A percentile compares a stretch with the other conserved stretches of the same genome.
These are phyloP conservation scores for Corythornis vintsioides DNA, from an alignment of 2,113 vertebrate species.

Conservation along the genomic window DNA sequence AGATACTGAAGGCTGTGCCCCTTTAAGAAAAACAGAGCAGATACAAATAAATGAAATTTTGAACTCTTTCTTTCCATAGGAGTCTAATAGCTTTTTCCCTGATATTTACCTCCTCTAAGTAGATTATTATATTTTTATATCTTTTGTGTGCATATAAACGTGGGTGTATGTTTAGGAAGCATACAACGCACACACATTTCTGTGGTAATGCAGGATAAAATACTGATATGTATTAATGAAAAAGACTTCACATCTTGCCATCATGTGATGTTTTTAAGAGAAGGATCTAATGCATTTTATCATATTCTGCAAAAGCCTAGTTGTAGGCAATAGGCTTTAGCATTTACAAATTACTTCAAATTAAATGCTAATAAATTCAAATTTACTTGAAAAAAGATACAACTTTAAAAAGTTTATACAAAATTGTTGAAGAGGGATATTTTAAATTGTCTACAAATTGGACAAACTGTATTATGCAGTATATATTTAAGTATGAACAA, in stretches of 20 bases:
- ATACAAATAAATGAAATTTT: neutral
- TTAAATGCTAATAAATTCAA: neutral
- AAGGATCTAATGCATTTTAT: neutral
- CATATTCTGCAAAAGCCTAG: neutral
- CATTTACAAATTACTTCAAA: neutral
- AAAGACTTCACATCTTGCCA: neutral
- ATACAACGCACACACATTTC: neutral
- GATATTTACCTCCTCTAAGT: neutral
- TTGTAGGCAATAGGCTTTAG: neutral
- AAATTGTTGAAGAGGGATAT: neutral
- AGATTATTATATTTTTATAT: neutral
- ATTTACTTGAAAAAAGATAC: neutral
- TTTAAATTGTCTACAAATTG: accelerated
- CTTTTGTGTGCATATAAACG: neutral
- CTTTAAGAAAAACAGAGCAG: slow-evolving; percentile 25
- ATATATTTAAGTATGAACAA: neutral
- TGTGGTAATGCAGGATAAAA: neutral
- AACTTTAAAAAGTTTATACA: neutral
- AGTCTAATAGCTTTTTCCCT: neutral
- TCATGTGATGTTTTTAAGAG: neutral
- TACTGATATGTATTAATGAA: neutral
- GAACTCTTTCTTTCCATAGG: slow-evolving; percentile 3
- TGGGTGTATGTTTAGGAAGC: neutral
- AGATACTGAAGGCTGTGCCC: slow-evolving; percentile 6
- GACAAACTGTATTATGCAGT: neutral